Evolutionary conservation across 2,113 vertebrate species (phyloP).

Genomic region (Uropsilus gracilis): DNA sequence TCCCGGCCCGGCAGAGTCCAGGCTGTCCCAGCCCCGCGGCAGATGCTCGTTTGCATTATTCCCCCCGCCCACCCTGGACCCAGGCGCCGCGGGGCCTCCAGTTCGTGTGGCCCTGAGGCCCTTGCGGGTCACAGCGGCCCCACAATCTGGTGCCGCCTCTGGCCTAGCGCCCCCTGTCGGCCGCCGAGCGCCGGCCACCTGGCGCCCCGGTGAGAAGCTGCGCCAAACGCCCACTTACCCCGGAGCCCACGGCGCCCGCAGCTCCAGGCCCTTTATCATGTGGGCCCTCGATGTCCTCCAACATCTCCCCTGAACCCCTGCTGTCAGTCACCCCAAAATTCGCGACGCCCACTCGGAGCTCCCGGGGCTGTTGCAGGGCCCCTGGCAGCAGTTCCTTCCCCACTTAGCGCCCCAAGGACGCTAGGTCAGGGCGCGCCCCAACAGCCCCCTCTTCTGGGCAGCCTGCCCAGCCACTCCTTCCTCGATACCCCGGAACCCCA

Average conservation of each 20-base stretch:
- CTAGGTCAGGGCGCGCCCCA: neutral
- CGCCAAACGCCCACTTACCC: neutral
- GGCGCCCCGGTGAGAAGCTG: neutral
- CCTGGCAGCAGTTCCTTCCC: neutral
- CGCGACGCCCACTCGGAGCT: neutral
- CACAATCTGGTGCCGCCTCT: neutral
- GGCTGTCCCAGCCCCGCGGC: neutral
- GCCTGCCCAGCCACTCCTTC: neutral
- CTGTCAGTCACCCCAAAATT: neutral
- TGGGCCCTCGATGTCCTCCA: neutral
- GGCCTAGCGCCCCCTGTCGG: neutral
- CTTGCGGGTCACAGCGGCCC: neutral
- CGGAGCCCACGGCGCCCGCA: neutral
- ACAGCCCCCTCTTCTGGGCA: neutral
- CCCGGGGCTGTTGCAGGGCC: neutral
- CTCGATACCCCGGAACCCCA: too few relatives aligned
- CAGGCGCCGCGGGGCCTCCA: neutral
- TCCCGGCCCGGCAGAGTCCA: slow-evolving; percentile 1
- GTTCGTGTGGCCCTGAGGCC: neutral
- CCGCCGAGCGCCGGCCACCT: fast-evolving
- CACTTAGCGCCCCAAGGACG: neutral
- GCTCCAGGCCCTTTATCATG: neutral
- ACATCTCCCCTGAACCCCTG: neutral
- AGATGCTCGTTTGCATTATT: slow-evolving; percentile 53
- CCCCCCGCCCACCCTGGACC: neutral